Evolutionary conservation across 2,888 invertebrate species (phyloP).

Genomic region (Zaprionus obscuricornis): DNA sequence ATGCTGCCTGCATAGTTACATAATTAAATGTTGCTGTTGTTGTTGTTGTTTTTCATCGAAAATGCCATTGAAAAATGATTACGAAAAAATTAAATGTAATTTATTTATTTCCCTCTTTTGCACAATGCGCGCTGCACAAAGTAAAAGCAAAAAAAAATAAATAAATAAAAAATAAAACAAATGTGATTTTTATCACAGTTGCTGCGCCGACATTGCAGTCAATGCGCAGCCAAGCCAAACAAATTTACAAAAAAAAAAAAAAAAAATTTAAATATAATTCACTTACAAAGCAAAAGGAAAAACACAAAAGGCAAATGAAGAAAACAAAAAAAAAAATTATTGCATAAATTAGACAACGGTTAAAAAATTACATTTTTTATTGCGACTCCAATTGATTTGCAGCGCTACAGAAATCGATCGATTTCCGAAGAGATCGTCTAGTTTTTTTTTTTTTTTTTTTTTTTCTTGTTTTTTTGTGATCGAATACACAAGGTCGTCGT

Average conservation of each 20-base stretch:
- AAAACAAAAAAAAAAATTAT: conserved; percentile 48
- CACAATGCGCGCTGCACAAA: too few species aligned
- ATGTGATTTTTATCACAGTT: conserved; percentile 69
- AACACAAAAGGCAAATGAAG: conserved; percentile 31
- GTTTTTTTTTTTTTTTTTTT: too few species aligned
- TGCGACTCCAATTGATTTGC: conserved; percentile 64
- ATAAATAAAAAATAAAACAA: too few species aligned
- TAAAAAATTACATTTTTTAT: conserved; percentile 42
- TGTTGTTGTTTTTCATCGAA: not conserved
- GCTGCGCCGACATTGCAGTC: too few species aligned
- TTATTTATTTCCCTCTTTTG: conserved; percentile 49
- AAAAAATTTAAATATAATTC: conserved; percentile 70
- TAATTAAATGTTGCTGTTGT: not conserved
- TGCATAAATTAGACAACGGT: conserved; percentile 61
- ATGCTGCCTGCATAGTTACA: too few species aligned
- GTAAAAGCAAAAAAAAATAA: conserved; percentile 55
- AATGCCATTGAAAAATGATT: conserved; percentile 67
- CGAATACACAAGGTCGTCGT: conserved; percentile 60
- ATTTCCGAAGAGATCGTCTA: conserved; percentile 55
- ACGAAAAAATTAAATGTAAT: conserved; percentile 72
- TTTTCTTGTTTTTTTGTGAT: too few species aligned
- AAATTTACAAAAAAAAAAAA: too few species aligned
- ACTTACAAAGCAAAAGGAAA: conserved; percentile 43
- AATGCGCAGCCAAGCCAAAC: conserved; percentile 59
- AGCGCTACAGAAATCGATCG: conserved; percentile 38